Conservation (phyloP, 2,797 vertebrate genomes). For the Tiaroga cobitis region DNA sequence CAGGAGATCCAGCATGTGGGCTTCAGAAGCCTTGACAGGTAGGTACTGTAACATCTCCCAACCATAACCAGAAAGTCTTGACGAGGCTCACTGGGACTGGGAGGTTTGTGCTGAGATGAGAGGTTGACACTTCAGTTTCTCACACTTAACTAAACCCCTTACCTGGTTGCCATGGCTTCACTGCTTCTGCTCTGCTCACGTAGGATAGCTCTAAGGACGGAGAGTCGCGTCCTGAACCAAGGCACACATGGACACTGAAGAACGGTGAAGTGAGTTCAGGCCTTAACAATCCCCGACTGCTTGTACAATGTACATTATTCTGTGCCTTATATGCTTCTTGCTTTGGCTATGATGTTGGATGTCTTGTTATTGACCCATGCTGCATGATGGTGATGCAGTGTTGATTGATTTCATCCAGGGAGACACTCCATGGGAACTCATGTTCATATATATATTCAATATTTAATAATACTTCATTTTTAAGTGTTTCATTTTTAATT, state of each 20-base stretch:
- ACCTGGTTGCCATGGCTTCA: slow-evolving; percentile 60
- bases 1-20: slow-evolving; percentile 26
- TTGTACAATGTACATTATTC: slow-evolving; percentile 14
- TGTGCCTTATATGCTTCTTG: slow-evolving; percentile 28
- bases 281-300: slow-evolving; percentile 48
- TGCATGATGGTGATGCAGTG: slow-evolving; percentile 40
- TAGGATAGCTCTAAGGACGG: slow-evolving; percentile 79
- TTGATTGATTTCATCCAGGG: slow-evolving; percentile 34
- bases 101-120: slow-evolving; percentile 55
- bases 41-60: slow-evolving; percentile 28
- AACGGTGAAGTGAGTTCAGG: slow-evolving; percentile 76
- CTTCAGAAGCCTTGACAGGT: slow-evolving; percentile 51
- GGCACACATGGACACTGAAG: slow-evolving; percentile 72
- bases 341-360: slow-evolving; percentile 31
- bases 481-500: not conserved
- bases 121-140: slow-evolving; percentile 48
- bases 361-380: slow-evolving; percentile 33
- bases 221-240: slow-evolving; percentile 59
- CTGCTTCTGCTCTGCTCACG: slow-evolving; percentile 77
- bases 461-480: not conserved
- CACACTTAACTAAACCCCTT: slow-evolving; percentile 57
- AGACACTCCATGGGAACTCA: slow-evolving; percentile 3
- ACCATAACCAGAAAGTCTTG: slow-evolving; percentile 15
- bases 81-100: slow-evolving; percentile 13
- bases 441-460: not conserved